Conservation (phyloP, 1,140 invertebrate genomes). For the Sinonovacula constricta region DNA sequence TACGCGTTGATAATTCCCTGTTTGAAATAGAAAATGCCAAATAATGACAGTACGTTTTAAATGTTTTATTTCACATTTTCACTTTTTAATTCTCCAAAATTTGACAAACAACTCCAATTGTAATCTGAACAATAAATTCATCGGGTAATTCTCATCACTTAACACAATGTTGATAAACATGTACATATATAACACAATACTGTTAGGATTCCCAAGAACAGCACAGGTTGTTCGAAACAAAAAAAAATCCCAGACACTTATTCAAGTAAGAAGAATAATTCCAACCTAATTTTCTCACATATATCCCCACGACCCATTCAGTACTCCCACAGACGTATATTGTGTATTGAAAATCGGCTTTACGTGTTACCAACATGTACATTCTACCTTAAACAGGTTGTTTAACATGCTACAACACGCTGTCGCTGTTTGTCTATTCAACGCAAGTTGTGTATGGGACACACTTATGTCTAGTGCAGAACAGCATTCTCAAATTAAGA, state of each 20-base stretch:
- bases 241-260: background rate
- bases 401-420: constrained; percentile 34
- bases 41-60: too few species aligned
- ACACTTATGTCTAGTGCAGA: constrained; percentile 8
- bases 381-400: background rate
- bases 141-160: too few species aligned
- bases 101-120: too few species aligned
- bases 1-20: too few species aligned
- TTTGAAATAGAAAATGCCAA: too few species aligned
- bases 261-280: background rate
- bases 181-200: background rate
- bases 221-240: background rate
- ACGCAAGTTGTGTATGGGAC: background rate
- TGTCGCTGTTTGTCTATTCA: background rate
- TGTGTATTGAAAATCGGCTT: constrained; percentile 44
- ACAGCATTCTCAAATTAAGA: constrained; percentile 3
- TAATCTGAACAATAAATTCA: too few species aligned
- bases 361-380: constrained; percentile 46
- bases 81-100: too few species aligned
- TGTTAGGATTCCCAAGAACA: background rate
- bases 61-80: too few species aligned
- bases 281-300: background rate
- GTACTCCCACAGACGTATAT: constrained; percentile 14
- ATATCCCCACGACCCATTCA: constrained; percentile 11
- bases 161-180: too few species aligned